Conservation (phyloP, 1,140 invertebrate species). For the Drosophila arawakana region DNA sequence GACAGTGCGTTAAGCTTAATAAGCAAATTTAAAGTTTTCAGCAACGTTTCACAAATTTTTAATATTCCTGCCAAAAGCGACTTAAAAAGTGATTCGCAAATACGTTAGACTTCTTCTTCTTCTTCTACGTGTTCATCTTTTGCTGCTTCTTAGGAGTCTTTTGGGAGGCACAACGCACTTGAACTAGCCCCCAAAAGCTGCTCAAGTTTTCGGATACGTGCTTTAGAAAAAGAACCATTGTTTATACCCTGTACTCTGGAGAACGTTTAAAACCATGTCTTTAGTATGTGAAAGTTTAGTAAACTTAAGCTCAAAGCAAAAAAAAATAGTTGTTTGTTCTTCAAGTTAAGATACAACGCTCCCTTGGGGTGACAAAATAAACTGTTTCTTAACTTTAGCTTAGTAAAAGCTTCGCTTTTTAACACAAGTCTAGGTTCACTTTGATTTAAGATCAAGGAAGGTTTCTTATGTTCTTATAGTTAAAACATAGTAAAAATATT, state of each 20-base stretch:
- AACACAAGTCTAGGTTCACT: no score
- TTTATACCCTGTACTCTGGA: conserved; percentile 4
- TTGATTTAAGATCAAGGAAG: no score
- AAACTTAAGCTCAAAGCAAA: background rate
- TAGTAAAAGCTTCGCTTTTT: no score
- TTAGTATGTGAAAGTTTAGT: background rate
- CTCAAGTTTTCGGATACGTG: conserved; percentile 15
- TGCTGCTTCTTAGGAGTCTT: background rate
- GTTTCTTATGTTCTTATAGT: no score
- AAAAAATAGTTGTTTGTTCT: no score
- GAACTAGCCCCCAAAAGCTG: conserved; percentile 13
- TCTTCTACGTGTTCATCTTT: no score
- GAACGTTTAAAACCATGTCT: background rate
- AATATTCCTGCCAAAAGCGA: conserved; percentile 1
- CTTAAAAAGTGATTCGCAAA: conserved; percentile 9
- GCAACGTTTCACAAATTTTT: conserved; percentile 23
- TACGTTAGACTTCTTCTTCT: background rate
- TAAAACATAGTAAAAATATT: no score
- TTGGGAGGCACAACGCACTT: conserved; percentile 12
- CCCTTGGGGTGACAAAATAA: no score
- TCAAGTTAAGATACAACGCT: no score
- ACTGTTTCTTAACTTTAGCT: no score
- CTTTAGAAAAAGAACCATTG: conserved; percentile 16
- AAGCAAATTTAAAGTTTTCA: conserved; percentile 52
- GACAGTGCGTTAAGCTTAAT: conserved; percentile 50